Evolutionary conservation across 2,797 vertebrate genomes (phyloP), one percentile per base, ranked within the genome.

Genomic region (Micropoecilia bifurca): DNA sequence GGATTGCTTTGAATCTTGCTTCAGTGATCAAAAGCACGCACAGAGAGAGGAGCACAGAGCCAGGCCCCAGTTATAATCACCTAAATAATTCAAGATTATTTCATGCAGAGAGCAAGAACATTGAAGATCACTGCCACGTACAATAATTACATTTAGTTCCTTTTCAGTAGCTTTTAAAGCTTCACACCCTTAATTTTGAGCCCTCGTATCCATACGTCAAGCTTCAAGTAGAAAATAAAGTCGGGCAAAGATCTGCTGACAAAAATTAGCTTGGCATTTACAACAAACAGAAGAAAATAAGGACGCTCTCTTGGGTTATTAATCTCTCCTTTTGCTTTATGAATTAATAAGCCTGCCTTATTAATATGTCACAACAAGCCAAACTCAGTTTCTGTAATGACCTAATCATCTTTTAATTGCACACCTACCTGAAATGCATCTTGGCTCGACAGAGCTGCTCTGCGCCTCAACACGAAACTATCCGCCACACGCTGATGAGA

Each of bases 331-430:
- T 48, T 76, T 50, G 53, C 47, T 61, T 71, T 74, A 84, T 46
- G 48, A 82, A 91, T 81, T 22, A 86, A 88, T 86, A 81, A 84
- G 86, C 43, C 74, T 71, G 50, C 43, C 20, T 85, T 69, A 90
- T 84, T 66, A 87, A 75, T 75, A 77, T 81, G 79, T 89, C 76
- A 55, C 50, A 69, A 57, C 47, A 69, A 78, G 71, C 77, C 47
- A 79, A 84, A 84, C 39, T 36, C 55, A 39, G 71, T 79, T 28
- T 79, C 88, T 88, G 88, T 84, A 72, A 77, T 45, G 8, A 77
- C 74, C 73, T 88, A 89, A 88, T 91, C 86, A 43, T n/a, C 73
- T 86, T 90, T 93, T 93, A 90, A 93, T 88, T 89, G 81, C 80
- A 61, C 4, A 78, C 71, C 82, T 80, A 53, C 41, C 30, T 72